Evolutionary conservation across 1,140 invertebrate genomes (phyloP).

Genomic region (Halyomorpha halys): DNA sequence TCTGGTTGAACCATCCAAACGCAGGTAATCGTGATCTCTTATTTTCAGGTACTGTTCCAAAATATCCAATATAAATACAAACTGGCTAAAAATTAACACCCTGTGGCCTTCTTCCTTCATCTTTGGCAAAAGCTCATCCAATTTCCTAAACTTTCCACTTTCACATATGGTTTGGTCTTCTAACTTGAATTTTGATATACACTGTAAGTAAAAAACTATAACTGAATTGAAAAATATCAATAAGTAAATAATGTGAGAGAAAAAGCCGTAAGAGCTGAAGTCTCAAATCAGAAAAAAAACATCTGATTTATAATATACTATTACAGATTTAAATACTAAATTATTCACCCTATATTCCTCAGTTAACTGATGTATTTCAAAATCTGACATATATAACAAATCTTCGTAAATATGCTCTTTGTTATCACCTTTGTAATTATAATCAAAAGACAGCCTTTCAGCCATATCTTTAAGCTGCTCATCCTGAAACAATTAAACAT

Average conservation of each 20-base stretch:
- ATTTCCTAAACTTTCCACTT: conserved; percentile 74
- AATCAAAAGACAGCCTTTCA: conserved; percentile 54
- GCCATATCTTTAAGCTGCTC: conserved; percentile 48
- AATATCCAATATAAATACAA: conserved; percentile 85
- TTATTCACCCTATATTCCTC: conserved; percentile 46
- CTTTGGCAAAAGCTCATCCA: conserved; percentile 66
- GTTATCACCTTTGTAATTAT: conserved; percentile 67
- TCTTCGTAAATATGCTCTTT: conserved; percentile 77
- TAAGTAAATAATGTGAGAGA: not conserved
- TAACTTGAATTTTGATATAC: conserved; percentile 38
- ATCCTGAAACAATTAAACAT: conserved; percentile 32
- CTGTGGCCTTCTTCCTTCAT: conserved; percentile 62
- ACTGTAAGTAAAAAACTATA: conserved; percentile 26
- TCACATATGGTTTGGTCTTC: conserved; percentile 59
- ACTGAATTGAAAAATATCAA: not conserved
- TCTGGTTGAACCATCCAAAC: conserved; percentile 75
- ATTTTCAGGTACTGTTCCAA: conserved; percentile 72
- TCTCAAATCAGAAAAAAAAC: not conserved
- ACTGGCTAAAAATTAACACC: conserved; percentile 89
- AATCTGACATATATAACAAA: conserved; percentile 77
- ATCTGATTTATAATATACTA: not conserved
- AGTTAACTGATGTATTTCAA: conserved; percentile 75
- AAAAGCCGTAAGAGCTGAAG: not conserved
- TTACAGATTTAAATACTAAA: not conserved
- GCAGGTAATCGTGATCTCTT: conserved; percentile 56